Evolutionary conservation across 2,888 invertebrate species (phyloP), one percentile per base, ranked within the genome.

Genomic region (Drosophila putrida): DNA sequence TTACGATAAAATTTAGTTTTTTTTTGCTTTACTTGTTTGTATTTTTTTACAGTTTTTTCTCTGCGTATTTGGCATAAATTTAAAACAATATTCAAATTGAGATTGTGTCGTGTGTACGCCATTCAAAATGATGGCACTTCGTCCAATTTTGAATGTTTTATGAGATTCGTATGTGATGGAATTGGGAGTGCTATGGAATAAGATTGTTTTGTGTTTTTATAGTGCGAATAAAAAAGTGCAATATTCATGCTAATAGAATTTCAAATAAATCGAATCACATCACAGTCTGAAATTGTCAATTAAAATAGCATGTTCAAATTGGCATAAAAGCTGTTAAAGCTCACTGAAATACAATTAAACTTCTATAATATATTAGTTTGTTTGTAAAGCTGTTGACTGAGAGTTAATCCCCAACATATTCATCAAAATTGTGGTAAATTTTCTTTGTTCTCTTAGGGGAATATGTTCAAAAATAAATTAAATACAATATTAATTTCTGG

Each of bases 111-210:
- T 85, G 77, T 64, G 73, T 46, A 62, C 44, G 57, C 47, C 71
- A 67, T 63, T 55, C 27, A 66, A 75, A 78, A 57, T 67, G 55
- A 67, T 78, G 57, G 66, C 60, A 49, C 39, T 71, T 25, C 61
- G 59, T 61, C 54, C 51, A 55, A 57, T 79, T 62, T 76, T 64
- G 61, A 59, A 62, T 58, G 28, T 60, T 83, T 84, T 78, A 71
- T 83, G 66, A 39, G 49, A 64, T 74, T 74, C 59, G 64, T 54
- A 80, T 86, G 80, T 73, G 73, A 49, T 41, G 85, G 66, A 82
- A 82, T 78, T 74, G 44, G 15, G 20, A 35, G 51, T 44, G 74
- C 74, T 55, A 47, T 57, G 10, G 57, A 59, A 53, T 63, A 35
- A 20, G 28, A 15, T 11, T 53, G 6, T 43, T 54, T 44, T 13